Percentiles rank a stretch among this genome's conserved stretches.
Evolutionary conservation across 2,113 vertebrate species (phyloP).

Genomic region (Cynocephalus volans): DNA sequence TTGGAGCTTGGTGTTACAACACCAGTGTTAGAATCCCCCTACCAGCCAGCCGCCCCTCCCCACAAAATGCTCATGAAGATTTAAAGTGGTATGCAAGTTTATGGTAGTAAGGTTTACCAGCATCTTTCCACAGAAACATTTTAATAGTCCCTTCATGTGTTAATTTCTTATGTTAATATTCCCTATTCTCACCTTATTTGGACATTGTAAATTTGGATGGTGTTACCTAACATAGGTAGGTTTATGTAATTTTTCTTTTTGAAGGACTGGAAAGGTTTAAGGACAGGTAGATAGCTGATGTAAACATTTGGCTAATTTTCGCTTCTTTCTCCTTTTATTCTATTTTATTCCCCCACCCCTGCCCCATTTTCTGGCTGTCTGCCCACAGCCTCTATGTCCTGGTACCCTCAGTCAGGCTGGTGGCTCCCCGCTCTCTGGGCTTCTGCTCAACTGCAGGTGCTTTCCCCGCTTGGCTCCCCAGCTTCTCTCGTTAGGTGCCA

Average conservation of each 20-base stretch:
- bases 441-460: background rate
- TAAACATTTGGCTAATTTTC: background rate
- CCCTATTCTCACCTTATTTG: background rate
- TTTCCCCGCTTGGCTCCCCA: background rate
- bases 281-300: background rate
- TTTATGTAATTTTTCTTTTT: background rate
- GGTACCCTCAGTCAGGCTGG: background rate
- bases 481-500: background rate
- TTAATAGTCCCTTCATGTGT: background rate
- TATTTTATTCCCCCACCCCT: background rate
- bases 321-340: constrained; percentile 21
- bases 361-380: background rate
- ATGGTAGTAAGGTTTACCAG: background rate
- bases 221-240: background rate
- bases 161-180: background rate
- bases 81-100: background rate
- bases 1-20: too few relatives aligned
- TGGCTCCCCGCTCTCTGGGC: too few relatives aligned
- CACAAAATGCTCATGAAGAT: background rate
- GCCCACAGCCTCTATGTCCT: background rate
- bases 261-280: background rate
- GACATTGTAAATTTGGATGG: background rate
- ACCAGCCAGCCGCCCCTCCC: too few relatives aligned
- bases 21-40: too few relatives aligned
- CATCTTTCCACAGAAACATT: background rate